Evolutionary conservation across 2,888 invertebrate species (phyloP).

Genomic region (Apocheima hispidaria): DNA sequence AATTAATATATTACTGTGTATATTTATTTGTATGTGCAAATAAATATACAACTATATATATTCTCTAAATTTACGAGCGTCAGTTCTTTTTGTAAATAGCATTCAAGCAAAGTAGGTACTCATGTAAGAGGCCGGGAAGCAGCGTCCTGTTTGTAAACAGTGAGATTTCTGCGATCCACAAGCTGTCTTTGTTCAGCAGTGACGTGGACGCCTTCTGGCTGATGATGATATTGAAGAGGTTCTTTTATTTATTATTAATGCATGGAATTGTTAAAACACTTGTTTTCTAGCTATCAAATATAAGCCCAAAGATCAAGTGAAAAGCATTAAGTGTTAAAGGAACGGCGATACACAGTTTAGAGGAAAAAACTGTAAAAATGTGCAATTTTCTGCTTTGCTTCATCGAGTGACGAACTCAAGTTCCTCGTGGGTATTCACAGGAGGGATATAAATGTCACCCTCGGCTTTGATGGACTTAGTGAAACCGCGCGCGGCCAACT

Average conservation of each 20-base stretch:
- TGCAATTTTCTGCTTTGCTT: slow-evolving; percentile 11
- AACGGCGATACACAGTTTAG: background rate
- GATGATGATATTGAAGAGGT: too few species aligned
- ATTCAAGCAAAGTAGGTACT: too few species aligned
- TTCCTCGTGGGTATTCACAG: slow-evolving; percentile 28
- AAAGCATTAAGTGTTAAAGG: slow-evolving; percentile 8
- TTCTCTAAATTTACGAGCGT: too few species aligned
- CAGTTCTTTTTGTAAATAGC: too few species aligned
- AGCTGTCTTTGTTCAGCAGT: too few species aligned
- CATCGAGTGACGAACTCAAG: background rate
- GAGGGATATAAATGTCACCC: slow-evolving; percentile 49
- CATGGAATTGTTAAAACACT: background rate
- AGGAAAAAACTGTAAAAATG: slow-evolving; percentile 4
- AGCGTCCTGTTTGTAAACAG: too few species aligned
- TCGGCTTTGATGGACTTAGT: slow-evolving; percentile 47
- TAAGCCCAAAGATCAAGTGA: background rate
- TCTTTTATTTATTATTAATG: too few species aligned
- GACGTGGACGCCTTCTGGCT: too few species aligned
- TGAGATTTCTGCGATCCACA: too few species aligned
- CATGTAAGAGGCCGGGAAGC: too few species aligned
- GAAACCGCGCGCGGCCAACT: slow-evolving; percentile 37
- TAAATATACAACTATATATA: too few species aligned
- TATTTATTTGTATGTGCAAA: background rate
- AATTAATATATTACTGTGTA: too few species aligned
- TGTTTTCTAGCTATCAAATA: background rate